Conservation (phyloP, 2,888 invertebrate species). For the Agonopterix alstromeriana region DNA sequence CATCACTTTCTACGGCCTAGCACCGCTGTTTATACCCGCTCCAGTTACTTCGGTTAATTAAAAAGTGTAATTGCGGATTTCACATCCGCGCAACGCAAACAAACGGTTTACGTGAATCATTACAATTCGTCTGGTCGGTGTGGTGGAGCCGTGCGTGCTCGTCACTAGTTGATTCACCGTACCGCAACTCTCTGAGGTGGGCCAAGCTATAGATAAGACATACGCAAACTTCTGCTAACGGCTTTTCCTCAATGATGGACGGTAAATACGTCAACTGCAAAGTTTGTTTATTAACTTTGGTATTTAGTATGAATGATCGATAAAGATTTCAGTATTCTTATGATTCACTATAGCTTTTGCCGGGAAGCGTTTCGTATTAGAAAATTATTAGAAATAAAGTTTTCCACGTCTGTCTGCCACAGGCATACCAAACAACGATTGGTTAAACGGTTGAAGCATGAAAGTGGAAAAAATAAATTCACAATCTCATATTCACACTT, state of each 20-base stretch:
- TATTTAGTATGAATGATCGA: too few species aligned
- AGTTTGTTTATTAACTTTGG: too few species aligned
- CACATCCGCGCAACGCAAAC: constrained; percentile 69
- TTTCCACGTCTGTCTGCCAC: too few species aligned
- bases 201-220: constrained; percentile 17
- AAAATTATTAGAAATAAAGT: too few species aligned
- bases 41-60: constrained; percentile 70
- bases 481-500: too few species aligned
- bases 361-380: too few species aligned
- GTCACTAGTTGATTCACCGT: constrained; percentile 55
- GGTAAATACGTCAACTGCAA: too few species aligned
- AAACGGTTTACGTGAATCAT: constrained; percentile 67
- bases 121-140: constrained; percentile 6
- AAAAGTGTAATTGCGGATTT: constrained; percentile 74
- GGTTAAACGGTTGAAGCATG: too few species aligned
- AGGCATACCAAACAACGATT: too few species aligned
- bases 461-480: too few species aligned
- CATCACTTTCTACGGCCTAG: constrained; percentile 67
- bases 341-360: too few species aligned
- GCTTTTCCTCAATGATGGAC: constrained; percentile 43
- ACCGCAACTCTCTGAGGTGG: constrained; percentile 19
- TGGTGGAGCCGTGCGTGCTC: constrained; percentile 13
- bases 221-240: constrained; percentile 39
- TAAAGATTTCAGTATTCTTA: too few species aligned
- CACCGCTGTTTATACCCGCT: constrained; percentile 63